phyloP scores from a whole-genome alignment of 2,888 invertebrate species.

The Sinelater perroti region DNA sequence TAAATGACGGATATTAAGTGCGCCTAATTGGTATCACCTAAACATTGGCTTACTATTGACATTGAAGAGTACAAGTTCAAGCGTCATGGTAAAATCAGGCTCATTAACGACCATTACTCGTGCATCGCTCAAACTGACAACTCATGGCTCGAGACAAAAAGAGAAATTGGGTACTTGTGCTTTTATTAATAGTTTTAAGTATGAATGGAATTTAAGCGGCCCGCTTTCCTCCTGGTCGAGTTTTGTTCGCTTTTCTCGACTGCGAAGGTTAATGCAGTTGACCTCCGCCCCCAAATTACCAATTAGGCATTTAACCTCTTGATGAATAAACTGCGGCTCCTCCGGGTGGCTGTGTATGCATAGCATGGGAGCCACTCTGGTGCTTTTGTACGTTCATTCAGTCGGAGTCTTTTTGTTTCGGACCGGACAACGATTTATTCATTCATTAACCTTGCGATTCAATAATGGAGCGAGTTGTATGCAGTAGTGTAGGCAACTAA shows the following conservation, averaged over 20 bases:
- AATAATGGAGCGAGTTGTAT: too few relatives aligned
- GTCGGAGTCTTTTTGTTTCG: neutral
- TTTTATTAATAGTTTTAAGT: too few relatives aligned
- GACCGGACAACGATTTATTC: conserved; percentile 3
- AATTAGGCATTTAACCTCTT: conserved; percentile 38
- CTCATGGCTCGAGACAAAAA: too few relatives aligned
- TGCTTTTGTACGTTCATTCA: conserved; percentile 23
- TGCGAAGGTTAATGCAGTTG: conserved; percentile 28
- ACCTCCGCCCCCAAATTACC: conserved; percentile 33
- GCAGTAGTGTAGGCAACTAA: conserved; percentile 1
- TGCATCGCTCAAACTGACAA: too few relatives aligned
- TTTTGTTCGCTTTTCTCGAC: conserved; percentile 1
- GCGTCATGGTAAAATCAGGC: neutral
- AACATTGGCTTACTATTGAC: conserved; percentile 22
- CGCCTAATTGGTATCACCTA: too few relatives aligned
- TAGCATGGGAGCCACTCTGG: neutral
- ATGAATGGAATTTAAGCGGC: too few relatives aligned
- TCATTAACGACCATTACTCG: too few relatives aligned
- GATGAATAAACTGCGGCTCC: conserved; percentile 23
- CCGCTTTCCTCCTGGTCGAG: too few relatives aligned
- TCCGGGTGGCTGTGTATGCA: conserved; percentile 8
- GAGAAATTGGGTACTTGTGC: too few relatives aligned
- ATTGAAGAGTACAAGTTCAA: conserved; percentile 17
- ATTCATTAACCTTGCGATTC: neutral
- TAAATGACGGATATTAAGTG: too few relatives aligned